A percentile compares a stretch with the other conserved stretches of the same genome.
These are phyloP conservation scores for Lasius fuliginosus DNA, from an alignment of 2,888 invertebrate genomes.

Conservation along the genomic window DNA sequence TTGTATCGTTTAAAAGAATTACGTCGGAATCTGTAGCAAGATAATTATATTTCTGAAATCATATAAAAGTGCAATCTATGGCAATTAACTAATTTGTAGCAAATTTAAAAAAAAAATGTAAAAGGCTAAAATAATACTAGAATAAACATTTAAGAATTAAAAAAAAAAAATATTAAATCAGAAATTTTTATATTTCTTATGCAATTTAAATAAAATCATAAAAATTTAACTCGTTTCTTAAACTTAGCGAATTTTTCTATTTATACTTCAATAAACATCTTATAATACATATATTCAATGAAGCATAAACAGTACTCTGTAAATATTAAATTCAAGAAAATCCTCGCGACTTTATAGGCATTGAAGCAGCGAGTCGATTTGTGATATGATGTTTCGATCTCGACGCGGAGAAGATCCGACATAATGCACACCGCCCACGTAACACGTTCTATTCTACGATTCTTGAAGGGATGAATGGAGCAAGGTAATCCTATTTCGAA, in stretches of 20 bases:
- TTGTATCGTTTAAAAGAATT: conserved; percentile 15
- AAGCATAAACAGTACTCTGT: not conserved
- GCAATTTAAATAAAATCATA: not conserved
- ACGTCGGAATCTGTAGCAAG: not conserved
- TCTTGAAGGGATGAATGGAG: conserved; percentile 69
- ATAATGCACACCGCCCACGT: conserved; percentile 59
- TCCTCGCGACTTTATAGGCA: not conserved
- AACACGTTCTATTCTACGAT: conserved; percentile 51
- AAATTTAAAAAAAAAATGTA: not conserved
- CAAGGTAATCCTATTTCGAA: conserved; percentile 71
- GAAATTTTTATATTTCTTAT: not conserved
- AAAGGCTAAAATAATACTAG: not conserved
- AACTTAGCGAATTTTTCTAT: not conserved
- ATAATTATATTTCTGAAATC: not conserved
- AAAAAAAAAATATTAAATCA: not conserved
- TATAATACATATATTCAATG: not conserved
- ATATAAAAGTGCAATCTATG: not conserved
- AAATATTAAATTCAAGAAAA: not conserved
- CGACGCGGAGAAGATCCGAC: not conserved
- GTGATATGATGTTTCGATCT: conserved; percentile 6
- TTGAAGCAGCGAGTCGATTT: conserved; percentile 1
- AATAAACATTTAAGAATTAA: not conserved
- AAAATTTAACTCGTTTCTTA: not conserved
- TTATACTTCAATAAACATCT: not conserved
- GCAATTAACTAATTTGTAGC: not conserved